Evolutionary conservation across 2,888 invertebrate species (phyloP), one percentile per base, ranked within the genome.

Genomic region (Epistrophella euchroma): DNA sequence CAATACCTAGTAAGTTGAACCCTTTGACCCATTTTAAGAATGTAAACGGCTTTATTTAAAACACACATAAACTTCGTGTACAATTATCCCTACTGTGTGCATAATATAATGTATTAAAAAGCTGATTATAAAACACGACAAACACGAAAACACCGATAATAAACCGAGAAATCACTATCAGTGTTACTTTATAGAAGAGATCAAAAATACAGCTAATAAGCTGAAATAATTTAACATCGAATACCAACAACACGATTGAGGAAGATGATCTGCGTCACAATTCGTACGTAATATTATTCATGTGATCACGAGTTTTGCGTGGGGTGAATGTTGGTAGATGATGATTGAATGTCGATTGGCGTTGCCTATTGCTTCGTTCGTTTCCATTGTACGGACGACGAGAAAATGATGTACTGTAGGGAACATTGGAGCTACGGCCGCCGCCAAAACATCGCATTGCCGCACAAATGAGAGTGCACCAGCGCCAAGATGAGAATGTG

Each of bases 361-460:
- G 90, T 68, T 91, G 84, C 15, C 90, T 89, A 73, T 22, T 80
- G 15, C 43, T 56, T n/a, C 68, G 50, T 55, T 56, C 72, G 47
- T 76, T 89, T 73, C 89, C 89, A 60, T 90, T 89, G 75, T 89
- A 89, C 58, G 89, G 88, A 45, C 89, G 89, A 28, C 89, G 88
- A 37, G 90, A 89, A 87, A 89, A 90, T 17, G 90, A 90, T 81
- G 90, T 91, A 88, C 90, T 91, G 78, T 90, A 91, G 4, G 91
- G 90, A 17, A 91, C 90, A 64, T 90, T 88, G 11, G 91, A 90
- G 47, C 82, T 88, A 9, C 89, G 89, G 4, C 90, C 90, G 47
- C 90, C 91, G 40, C 92, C 92, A 88, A 92, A 92, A 73, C 92
- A 92, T 40, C 92, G 91, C 91, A 92, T 92, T n/a, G 92, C 92